Conservation (phyloP, 2,888 invertebrate genomes). For the Rotaria sp. region DNA sequence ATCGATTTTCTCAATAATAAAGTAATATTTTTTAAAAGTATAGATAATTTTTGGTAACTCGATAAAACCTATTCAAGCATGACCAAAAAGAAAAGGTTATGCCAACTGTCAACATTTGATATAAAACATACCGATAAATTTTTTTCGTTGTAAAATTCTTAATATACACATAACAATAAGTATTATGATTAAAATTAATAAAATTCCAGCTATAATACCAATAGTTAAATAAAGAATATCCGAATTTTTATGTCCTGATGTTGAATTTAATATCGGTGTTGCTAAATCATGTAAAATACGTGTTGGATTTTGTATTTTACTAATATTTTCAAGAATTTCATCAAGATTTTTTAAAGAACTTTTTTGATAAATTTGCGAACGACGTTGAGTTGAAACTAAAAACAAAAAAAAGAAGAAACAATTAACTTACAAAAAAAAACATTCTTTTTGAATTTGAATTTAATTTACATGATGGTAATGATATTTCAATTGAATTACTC, state of each 20-base stretch:
- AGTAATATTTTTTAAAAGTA: too few relatives aligned
- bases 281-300: not conserved
- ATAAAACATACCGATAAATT: constrained; percentile 42
- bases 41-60: too few relatives aligned
- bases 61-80: too few relatives aligned
- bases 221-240: constrained; percentile 51
- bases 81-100: too few relatives aligned
- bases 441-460: not conserved
- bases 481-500: constrained; percentile 37
- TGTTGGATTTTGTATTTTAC: not conserved
- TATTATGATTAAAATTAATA: constrained; percentile 50
- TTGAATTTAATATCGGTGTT: not conserved
- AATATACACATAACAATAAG: constrained; percentile 53
- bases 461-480: not conserved
- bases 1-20: too few relatives aligned
- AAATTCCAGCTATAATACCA: constrained; percentile 51
- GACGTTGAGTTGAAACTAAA: not conserved
- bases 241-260: constrained; percentile 41
- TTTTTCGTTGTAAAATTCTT: constrained; percentile 51
- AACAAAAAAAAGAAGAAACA: not conserved
- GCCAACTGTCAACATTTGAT: too few relatives aligned
- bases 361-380: not conserved
- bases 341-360: not conserved
- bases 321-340: constrained; percentile 32
- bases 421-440: not conserved